phyloP scores from a whole-genome alignment of 2,888 invertebrate genomes.

The Aleiodes leptofemur region DNA sequence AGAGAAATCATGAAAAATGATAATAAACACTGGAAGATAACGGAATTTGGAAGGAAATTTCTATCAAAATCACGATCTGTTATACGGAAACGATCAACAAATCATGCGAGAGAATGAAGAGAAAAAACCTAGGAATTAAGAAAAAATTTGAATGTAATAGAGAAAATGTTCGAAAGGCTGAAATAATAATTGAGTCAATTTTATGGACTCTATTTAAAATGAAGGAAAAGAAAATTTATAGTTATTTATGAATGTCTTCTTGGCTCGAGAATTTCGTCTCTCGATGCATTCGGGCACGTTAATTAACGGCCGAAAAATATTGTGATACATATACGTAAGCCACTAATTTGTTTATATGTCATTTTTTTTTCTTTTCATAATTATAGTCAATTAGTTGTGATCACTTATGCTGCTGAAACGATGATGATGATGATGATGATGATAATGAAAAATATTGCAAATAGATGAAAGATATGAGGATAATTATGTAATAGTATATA shows the following conservation, averaged over 20 bases:
- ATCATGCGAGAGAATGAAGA: slow-evolving; percentile 6
- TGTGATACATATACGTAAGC: slow-evolving; percentile 56
- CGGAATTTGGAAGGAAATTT: slow-evolving; percentile 16
- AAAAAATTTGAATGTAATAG: slow-evolving; percentile 1
- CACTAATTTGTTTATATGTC: slow-evolving; percentile 39
- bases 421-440: slow-evolving; percentile 42
- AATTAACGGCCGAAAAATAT: slow-evolving; percentile 46
- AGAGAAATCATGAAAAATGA: slow-evolving; percentile 33
- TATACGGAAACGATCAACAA: neutral
- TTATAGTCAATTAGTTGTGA: slow-evolving; percentile 54
- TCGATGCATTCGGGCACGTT: slow-evolving; percentile 35
- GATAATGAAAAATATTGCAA: slow-evolving; percentile 24
- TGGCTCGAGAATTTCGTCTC: slow-evolving; percentile 33
- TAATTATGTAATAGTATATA: neutral
- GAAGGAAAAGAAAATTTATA: neutral
- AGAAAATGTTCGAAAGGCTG: slow-evolving; percentile 3
- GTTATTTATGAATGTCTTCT: slow-evolving; percentile 29
- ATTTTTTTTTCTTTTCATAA: slow-evolving; percentile 29
- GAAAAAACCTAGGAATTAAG: neutral
- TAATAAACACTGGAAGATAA: slow-evolving; percentile 33
- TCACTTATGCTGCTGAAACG: slow-evolving; percentile 40
- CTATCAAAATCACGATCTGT: no score
- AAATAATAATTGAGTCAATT: slow-evolving; percentile 23
- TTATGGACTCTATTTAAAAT: slow-evolving; percentile 25
- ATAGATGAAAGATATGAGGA: neutral